Evolutionary conservation across 2,797 vertebrate genomes (phyloP).

Genomic region (Astyanax mexicanus): DNA sequence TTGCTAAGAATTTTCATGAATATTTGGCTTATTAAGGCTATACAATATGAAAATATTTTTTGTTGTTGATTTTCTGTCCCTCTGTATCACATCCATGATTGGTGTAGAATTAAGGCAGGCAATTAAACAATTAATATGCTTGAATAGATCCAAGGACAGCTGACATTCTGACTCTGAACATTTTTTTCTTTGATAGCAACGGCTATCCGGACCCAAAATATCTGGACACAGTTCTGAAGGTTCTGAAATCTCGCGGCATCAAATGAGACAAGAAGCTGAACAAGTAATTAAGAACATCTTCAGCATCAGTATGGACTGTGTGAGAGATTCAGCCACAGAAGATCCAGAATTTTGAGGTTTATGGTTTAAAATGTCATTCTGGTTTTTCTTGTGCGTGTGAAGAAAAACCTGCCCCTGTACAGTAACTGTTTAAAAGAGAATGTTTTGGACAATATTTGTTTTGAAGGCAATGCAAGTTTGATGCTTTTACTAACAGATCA

Average conservation of each 20-base stretch:
- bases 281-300: not conserved
- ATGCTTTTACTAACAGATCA: not conserved
- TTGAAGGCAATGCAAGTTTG: not conserved
- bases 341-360: not conserved
- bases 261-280: slow-evolving; percentile 59
- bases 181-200: slow-evolving; percentile 55
- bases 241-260: slow-evolving; percentile 69
- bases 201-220: slow-evolving; percentile 72
- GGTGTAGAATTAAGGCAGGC: no score
- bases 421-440: not conserved
- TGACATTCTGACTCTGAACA: not conserved
- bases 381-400: no score
- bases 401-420: not conserved
- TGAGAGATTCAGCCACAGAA: not conserved
- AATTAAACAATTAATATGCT: no score
- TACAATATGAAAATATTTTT: no score
- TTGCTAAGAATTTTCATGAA: no score
- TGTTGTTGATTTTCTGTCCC: no score
- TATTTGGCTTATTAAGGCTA: no score
- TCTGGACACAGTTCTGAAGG: slow-evolving; percentile 66
- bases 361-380: not conserved
- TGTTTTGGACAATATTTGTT: not conserved
- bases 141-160: not conserved
- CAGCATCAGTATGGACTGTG: not conserved
- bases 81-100: no score